Evolutionary conservation across 2,797 vertebrate genomes (phyloP).

Genomic region (Neosilurus hyrtlii): DNA sequence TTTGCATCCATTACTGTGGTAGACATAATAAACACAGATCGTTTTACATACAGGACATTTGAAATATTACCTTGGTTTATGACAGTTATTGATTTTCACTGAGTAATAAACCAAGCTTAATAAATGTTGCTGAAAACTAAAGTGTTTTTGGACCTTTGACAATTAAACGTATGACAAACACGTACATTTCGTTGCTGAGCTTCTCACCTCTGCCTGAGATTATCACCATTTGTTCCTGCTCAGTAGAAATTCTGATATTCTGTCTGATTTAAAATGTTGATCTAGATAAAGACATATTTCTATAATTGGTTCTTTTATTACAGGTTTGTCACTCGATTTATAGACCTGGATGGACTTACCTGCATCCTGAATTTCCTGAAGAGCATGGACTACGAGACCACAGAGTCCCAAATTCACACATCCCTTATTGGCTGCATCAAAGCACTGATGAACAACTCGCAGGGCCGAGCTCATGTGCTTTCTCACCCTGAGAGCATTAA

Average conservation of each 20-base stretch:
- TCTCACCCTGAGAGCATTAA: slow-evolving; percentile 97
- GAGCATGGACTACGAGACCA: slow-evolving; percentile 98
- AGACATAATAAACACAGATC: neutral
- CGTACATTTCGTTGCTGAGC: neutral
- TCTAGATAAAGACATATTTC: neutral
- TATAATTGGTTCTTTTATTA: neutral
- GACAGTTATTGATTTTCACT: neutral
- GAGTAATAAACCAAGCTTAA: neutral
- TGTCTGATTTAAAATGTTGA: neutral
- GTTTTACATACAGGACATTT: neutral
- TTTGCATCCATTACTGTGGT: slow-evolving; percentile 44
- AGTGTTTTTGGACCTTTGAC: neutral
- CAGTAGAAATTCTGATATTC: slow-evolving; percentile 4
- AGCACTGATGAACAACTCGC: slow-evolving; percentile 99
- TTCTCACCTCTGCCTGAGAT: slow-evolving; percentile 34
- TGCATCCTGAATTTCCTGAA: slow-evolving; percentile 97
- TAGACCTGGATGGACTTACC: slow-evolving; percentile 93
- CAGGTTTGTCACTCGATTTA: slow-evolving; percentile 98
- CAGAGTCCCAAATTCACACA: slow-evolving; percentile 97
- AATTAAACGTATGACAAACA: neutral
- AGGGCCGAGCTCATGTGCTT: slow-evolving; percentile 93
- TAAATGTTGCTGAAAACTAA: neutral
- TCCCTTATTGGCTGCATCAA: slow-evolving; percentile 99
- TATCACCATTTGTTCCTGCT: slow-evolving; percentile 21
- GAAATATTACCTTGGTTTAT: neutral